Evolutionary conservation across 2,113 vertebrate genomes (phyloP), one percentile per base, ranked within the genome.

Genomic region (Leptobrachium ailaonicum): DNA sequence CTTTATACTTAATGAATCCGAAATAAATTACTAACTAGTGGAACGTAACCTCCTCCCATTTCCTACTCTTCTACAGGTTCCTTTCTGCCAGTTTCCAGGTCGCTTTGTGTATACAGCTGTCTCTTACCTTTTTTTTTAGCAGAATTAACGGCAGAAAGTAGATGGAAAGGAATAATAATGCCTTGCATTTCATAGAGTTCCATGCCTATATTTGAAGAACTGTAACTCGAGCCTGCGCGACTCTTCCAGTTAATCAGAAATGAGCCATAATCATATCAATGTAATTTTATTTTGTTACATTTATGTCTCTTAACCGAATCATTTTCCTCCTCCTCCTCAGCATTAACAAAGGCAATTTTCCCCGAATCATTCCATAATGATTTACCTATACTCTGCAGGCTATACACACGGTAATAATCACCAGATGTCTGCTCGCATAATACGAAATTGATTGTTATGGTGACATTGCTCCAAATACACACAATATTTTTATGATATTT

Each of bases 241-340:
- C 43, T 66, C 60, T 66, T 67, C 20, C 20, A 68, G 72, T 72
- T 69, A 81, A 75, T 74, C 64, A 81, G 66, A 47, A 81, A 81
- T 69, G 72, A 69, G 71, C 20, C 53, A 69, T 74, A 80, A 80
- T 80, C 66, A 60, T 74, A 80, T 74, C 71, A 74, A 4, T 41
- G 63, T 81, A 81, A 81, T 81, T 68, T 58, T 81, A 69, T 81
- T 81, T 81, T 74, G 71, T 47, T 75, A 42, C 71, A 81, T 81
- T 81, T 62, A 75, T 70, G 75, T 81, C 79, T 74, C 32, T 63
- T 81, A 81, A 81, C 79, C 56, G 58, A 81, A 81, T 81, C 79
- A 81, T 81, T 81, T 80, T 68, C 20, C 47, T 5, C 79, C 79
- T 81, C 79, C 79, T 75, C 71, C 72, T 74, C 79, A 63, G 64